Evolutionary conservation across 2,888 invertebrate species (phyloP), one percentile per base, ranked within the genome.

Genomic region (Elegia similella): DNA sequence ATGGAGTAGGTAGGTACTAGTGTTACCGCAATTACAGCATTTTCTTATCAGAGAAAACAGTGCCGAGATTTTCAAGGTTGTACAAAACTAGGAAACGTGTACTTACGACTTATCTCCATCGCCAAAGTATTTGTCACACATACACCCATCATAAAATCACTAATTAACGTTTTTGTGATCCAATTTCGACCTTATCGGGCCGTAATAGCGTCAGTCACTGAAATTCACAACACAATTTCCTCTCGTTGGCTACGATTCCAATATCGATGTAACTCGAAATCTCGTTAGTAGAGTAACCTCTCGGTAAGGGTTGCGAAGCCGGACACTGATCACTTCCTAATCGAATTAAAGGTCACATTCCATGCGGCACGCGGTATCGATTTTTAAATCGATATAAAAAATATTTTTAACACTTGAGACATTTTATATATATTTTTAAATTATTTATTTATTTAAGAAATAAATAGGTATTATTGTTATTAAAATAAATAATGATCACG

Each of bases 31-130:
- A 8, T 48, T 32, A 32, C 32, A 32, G 32, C 13, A 10, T 50
- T 17, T 43, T 43, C 3, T 53, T 53, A 53, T 53, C 53, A 23
- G n/a, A 17, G 13, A 23, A 42, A 13, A 7, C 10, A 16, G 15
- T 7, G 13, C 6, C 8, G 6, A 16, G 16, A 34, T 50, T 50
- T 50, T 16, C 15, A 50, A 16, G 50, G 16, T 34, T 1, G 34
- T 6, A 16, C 8, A 2, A 8, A 32, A 15, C 1, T 34, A 34
- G 16, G 13, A 10, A 34, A 30, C 32, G 38, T 52, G 32, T 73
- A 89, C 89, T 89, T 75, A 91, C 90, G 88, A 64, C 80, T 86
- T 58, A 89, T 79, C 65, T 91, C 90, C 90, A 90, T 89, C 16
- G 89, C 88, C 62, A 90, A 68, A 34, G 88, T 88, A 61, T 76